Evolutionary conservation across 2,888 invertebrate species (phyloP), one percentile per base, ranked within the genome.

Genomic region (Teleiodes luculella): DNA sequence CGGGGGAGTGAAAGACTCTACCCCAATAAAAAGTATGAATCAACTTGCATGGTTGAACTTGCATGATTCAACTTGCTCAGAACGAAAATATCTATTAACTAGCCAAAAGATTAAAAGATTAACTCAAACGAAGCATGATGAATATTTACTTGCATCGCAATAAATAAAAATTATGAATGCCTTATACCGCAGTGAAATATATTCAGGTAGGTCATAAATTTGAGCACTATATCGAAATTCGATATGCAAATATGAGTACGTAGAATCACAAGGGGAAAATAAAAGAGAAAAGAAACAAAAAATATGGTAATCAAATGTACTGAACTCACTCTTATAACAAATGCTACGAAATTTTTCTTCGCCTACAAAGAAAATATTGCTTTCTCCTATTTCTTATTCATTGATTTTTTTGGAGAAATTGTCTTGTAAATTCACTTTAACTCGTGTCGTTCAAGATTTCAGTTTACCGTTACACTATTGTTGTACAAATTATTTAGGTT

Each of bases 231-330:
- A 87, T 85, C 78, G 80, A 64, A 83, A 86, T 84, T 78, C 86
- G 77, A 86, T 86, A 87, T 86, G 82, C 75, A 86, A 86, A 87
- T 84, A 68, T 65, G 63, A 63, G 62, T 70, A 75, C 76, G 74
- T 72, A 73, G 77, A 83, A 84, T 82, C 86, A 76, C 86, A 72
- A 75, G 85, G 82, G 87, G 67, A 74, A 81, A 80, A 86, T 85
- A 85, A 86, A 85, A 72, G 67, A 64, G 69, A 67, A 65, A 58
- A 62, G 70, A 76, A 76, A 79, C 74, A 80, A 83, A 84, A 82
- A 83, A 80, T 85, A 85, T 86, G 85, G 77, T 86, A 87, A 86
- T 84, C 79, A 79, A 80, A 85, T 78, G 80, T 79, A 78, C 78
- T 75, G 72, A 61, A 78, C 66, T 68, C 65, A 60, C 68, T 65